phyloP scores from a whole-genome alignment of 2,888 invertebrate species.

The Tigriopus californicus region DNA sequence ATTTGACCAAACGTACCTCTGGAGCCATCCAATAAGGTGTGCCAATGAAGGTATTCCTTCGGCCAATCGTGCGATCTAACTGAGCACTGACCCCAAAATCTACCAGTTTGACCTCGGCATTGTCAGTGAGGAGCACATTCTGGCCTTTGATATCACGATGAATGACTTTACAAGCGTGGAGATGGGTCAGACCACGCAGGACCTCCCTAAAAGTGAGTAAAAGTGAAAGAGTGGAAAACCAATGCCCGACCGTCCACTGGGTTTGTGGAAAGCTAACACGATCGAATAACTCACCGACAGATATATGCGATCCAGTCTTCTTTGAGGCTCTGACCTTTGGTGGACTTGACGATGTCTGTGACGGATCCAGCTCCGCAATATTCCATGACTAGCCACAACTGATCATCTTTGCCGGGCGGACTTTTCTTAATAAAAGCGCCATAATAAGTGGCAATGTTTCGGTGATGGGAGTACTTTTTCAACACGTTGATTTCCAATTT shows the following conservation, averaged over 20 bases:
- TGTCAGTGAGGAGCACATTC: conserved; percentile 96
- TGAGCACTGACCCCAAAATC: conserved; percentile 99
- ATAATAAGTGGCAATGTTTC: conserved; percentile 99
- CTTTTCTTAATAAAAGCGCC: conserved; percentile 99
- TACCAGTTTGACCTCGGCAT: conserved; percentile 74
- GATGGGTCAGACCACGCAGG: conserved; percentile 80
- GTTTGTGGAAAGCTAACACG: neutral
- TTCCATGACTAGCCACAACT: conserved; percentile 99
- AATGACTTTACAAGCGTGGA: conserved; percentile 96
- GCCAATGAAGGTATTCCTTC: conserved; percentile 97
- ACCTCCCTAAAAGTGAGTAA: conserved; percentile 55
- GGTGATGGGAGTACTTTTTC: conserved; percentile 94
- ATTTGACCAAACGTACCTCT: conserved; percentile 53
- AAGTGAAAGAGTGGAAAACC: neutral
- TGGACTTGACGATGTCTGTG: conserved; percentile 96
- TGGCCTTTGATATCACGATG: conserved; percentile 99
- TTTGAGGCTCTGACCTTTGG: conserved; percentile 90
- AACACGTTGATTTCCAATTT: conserved; percentile 98
- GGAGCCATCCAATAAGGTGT: conserved; percentile 98
- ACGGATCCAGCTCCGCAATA: conserved; percentile 98
- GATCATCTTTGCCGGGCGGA: conserved; percentile 96
- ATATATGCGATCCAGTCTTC: conserved; percentile 99
- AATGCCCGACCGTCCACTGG: neutral
- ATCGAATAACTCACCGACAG: conserved; percentile 35
- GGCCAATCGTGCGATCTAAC: conserved; percentile 92